Percentiles rank a stretch among this genome's conserved stretches.
phyloP scores from a whole-genome alignment of 1,140 invertebrate species.

The Papilio polytes region DNA sequence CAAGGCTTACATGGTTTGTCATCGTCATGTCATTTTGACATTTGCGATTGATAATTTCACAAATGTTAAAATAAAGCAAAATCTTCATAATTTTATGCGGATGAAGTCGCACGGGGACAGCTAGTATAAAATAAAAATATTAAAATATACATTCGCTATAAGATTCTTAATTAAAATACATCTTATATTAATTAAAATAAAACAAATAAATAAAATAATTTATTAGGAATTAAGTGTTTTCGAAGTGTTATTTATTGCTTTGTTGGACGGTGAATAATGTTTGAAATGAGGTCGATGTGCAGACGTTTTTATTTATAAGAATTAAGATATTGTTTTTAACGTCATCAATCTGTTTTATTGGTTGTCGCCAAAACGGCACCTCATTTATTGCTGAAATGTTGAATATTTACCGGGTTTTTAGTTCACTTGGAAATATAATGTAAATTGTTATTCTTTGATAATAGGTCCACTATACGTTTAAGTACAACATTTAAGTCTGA shows the following conservation, averaged over 20 bases:
- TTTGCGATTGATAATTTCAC: too few relatives aligned
- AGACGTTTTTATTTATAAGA: slow-evolving; percentile 30
- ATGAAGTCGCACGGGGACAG: too few relatives aligned
- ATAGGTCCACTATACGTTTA: too few relatives aligned
- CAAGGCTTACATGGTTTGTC: too few relatives aligned
- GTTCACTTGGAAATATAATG: too few relatives aligned
- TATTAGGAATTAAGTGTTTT: slow-evolving; percentile 39
- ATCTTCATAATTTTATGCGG: too few relatives aligned
- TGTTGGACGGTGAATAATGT: not conserved
- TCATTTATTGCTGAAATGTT: too few relatives aligned
- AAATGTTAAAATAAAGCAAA: too few relatives aligned
- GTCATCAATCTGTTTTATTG: slow-evolving; percentile 26
- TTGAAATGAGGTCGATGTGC: slow-evolving; percentile 25
- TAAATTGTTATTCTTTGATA: too few relatives aligned
- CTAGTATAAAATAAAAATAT: not conserved
- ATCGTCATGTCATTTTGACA: too few relatives aligned
- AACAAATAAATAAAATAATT: slow-evolving; percentile 22
- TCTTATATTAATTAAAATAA: not conserved
- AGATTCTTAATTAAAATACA: slow-evolving; percentile 16
- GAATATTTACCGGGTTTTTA: too few relatives aligned
- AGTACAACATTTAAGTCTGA: too few relatives aligned
- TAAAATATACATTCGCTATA: not conserved
- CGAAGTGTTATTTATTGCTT: slow-evolving; percentile 31
- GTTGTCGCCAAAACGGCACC: not conserved
- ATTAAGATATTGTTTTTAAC: slow-evolving; percentile 32